phyloP scores from a whole-genome alignment of 2,797 vertebrate species.

The Pygocentrus nattereri region DNA sequence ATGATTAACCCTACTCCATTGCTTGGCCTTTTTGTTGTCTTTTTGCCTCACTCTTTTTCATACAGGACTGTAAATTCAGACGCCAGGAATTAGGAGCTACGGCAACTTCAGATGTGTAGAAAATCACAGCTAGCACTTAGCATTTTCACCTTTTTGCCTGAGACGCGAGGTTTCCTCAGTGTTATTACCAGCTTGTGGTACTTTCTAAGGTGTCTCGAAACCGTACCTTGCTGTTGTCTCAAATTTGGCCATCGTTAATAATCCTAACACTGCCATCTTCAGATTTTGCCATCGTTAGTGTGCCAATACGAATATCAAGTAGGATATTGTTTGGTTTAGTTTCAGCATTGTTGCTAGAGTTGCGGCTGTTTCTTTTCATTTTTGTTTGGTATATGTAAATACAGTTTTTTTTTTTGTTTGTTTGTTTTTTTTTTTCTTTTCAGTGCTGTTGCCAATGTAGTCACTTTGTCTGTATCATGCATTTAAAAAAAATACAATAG shows the following conservation, averaged over 20 bases:
- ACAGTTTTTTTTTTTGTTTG: slow-evolving; percentile 14
- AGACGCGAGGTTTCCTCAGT: slow-evolving; percentile 9
- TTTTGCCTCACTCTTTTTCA: not conserved
- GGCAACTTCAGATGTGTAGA: not conserved
- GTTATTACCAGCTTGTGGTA: slow-evolving; percentile 2
- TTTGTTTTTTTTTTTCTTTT: slow-evolving; percentile 1
- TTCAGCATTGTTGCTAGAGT: slow-evolving; percentile 22
- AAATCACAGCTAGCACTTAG: not conserved
- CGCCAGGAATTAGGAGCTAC: not conserved
- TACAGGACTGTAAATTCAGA: not conserved
- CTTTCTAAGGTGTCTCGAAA: not conserved
- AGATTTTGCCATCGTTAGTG: slow-evolving; percentile 48
- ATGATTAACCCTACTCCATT: slow-evolving; percentile 10
- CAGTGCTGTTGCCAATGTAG: slow-evolving; percentile 1
- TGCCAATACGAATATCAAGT: slow-evolving; percentile 42
- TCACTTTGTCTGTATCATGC: slow-evolving; percentile 56
- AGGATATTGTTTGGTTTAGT: slow-evolving; percentile 23
- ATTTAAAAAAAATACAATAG: slow-evolving; percentile 66
- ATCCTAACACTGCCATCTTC: slow-evolving; percentile 56
- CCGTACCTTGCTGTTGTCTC: slow-evolving; percentile 3
- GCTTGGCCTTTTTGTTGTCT: slow-evolving; percentile 30
- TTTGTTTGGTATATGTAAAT: slow-evolving; percentile 42
- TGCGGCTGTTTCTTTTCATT: not conserved
- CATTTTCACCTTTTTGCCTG: no score
- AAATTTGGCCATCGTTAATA: slow-evolving; percentile 17